These are phyloP conservation scores for Cichlasoma orientale DNA, from an alignment of 2,797 vertebrate genomes.

Conservation along the genomic window DNA sequence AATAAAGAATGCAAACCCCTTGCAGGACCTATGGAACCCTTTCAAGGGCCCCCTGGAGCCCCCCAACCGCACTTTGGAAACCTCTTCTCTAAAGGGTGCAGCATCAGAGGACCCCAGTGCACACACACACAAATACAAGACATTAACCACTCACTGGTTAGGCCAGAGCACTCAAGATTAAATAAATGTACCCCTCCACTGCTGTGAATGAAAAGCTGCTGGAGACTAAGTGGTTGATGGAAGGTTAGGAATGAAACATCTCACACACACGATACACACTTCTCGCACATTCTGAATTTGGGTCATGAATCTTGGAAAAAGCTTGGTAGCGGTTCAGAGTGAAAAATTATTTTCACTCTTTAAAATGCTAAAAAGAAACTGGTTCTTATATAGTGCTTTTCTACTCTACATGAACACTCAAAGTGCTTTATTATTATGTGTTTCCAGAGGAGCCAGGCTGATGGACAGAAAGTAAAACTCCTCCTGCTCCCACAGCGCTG, in stretches of 20 bases:
- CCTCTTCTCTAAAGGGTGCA: slow-evolving; percentile 45
- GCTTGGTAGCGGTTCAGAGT: background rate
- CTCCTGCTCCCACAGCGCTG: slow-evolving; percentile 72
- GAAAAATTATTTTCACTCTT: slow-evolving; percentile 24
- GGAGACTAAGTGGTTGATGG: slow-evolving; percentile 70
- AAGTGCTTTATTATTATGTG: slow-evolving; percentile 11
- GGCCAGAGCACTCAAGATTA: slow-evolving; percentile 76
- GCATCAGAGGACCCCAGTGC: slow-evolving; percentile 41
- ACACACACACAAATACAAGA: slow-evolving; percentile 18
- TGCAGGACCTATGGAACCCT: background rate
- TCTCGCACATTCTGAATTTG: slow-evolving; percentile 3
- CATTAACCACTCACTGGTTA: slow-evolving; percentile 64
- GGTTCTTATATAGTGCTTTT: too few relatives aligned
- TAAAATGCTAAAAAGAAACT: too few relatives aligned
- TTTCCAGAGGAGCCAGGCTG: slow-evolving; percentile 20
- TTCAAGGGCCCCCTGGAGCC: slow-evolving; percentile 6
- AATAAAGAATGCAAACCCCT: background rate
- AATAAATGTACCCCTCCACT: slow-evolving; percentile 60
- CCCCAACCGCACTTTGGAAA: slow-evolving; percentile 19
- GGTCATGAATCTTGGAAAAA: slow-evolving; percentile 3
- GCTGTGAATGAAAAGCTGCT: slow-evolving; percentile 67
- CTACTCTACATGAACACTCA: too few relatives aligned
- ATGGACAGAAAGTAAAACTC: slow-evolving; percentile 58
- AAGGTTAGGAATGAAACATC: slow-evolving; percentile 40
- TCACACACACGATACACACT: background rate